Evolutionary conservation across 2,797 vertebrate genomes (phyloP).

Genomic region (Sardinella longiceps): DNA sequence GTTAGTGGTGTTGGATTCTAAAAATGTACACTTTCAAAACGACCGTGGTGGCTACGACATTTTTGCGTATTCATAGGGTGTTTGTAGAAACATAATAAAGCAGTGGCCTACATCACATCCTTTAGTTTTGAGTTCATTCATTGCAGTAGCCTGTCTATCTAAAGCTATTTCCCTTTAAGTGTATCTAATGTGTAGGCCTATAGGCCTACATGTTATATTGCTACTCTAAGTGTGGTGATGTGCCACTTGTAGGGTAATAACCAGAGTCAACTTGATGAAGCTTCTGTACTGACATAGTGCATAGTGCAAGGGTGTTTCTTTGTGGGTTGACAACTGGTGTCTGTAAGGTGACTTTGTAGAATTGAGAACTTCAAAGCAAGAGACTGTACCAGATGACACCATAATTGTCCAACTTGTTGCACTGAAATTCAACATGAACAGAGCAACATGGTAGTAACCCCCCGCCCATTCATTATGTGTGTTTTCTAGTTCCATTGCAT

Average conservation of each 20-base stretch:
- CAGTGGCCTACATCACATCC: not conserved
- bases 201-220: not conserved
- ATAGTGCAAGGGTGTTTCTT: not conserved
- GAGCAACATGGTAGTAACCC: not conserved
- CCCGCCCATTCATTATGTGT: not conserved
- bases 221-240: not conserved
- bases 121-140: not conserved
- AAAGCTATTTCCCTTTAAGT: not conserved
- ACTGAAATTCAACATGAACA: not conserved
- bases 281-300: not conserved
- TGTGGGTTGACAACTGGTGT: not conserved
- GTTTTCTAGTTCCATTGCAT: not conserved
- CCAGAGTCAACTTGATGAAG: not conserved
- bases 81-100: not conserved
- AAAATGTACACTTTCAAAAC: not conserved
- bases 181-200: not conserved
- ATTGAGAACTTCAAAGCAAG: not conserved
- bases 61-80: not conserved
- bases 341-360: not conserved
- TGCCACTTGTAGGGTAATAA: not conserved
- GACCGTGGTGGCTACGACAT: not conserved
- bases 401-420: not conserved
- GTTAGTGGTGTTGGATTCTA: not conserved
- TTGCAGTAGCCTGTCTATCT: not conserved
- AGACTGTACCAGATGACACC: not conserved